Conservation (phyloP, 53 echinoderm and acorn worm genomes). For the Actinopyga echinites region DNA sequence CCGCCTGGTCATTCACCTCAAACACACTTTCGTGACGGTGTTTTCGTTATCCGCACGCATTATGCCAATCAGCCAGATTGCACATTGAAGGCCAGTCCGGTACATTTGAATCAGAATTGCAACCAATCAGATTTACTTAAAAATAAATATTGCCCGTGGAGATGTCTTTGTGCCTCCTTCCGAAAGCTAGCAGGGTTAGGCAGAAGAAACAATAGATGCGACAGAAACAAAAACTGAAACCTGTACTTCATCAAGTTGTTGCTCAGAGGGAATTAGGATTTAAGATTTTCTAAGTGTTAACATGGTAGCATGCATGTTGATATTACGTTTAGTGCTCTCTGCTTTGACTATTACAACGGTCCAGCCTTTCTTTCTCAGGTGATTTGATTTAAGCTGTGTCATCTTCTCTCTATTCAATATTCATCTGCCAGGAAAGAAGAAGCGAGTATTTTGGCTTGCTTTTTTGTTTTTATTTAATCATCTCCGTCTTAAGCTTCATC, state of each 20-base stretch:
- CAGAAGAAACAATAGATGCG: background rate
- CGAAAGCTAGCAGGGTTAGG: too few species aligned
- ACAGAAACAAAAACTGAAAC: conserved; percentile 34
- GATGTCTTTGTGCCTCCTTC: conserved; percentile 19
- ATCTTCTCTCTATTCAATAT: background rate
- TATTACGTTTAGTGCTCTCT: conserved; percentile 4
- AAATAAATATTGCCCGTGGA: conserved; percentile 40
- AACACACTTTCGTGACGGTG: conserved; percentile 36
- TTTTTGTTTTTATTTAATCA: too few species aligned
- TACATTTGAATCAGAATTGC: conserved; percentile 22
- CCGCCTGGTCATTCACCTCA: conserved; percentile 32
- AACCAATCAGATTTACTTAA: conserved; percentile 36
- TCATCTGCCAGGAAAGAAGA: background rate
- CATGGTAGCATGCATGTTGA: conserved; percentile 5
- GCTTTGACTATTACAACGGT: conserved; percentile 9
- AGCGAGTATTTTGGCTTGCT: too few species aligned
- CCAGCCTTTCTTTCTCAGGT: conserved; percentile 13
- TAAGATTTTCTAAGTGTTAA: conserved; percentile 28
- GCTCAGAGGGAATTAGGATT: conserved; percentile 21
- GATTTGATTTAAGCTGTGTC: conserved; percentile 28
- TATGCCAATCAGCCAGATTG: conserved; percentile 33
- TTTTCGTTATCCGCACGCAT: conserved; percentile 39
- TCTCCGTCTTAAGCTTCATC: too few species aligned
- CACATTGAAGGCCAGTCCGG: conserved; percentile 33
- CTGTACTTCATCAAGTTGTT: conserved; percentile 37